Conservation (phyloP, 2,797 vertebrate species). For the Falco rusticolus region DNA sequence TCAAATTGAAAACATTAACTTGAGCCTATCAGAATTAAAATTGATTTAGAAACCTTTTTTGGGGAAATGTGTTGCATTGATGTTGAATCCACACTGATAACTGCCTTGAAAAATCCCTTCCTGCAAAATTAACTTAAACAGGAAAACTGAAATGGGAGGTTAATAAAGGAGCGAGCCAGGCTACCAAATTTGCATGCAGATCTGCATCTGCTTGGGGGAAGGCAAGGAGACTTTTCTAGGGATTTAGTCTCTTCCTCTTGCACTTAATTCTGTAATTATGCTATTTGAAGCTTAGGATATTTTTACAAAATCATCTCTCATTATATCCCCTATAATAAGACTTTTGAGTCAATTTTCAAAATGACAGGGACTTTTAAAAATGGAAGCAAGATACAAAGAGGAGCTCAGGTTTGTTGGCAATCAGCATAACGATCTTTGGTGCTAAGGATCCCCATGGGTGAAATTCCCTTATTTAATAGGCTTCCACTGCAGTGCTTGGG, state of each 20-base stretch:
- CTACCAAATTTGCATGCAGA: neutral
- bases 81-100: constrained; percentile 27
- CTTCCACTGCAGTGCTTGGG: neutral
- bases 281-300: neutral
- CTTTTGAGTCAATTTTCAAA: neutral
- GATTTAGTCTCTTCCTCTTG: neutral
- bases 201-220: neutral
- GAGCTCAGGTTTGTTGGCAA: neutral
- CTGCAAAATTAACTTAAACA: neutral
- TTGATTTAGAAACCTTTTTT: constrained; percentile 54
- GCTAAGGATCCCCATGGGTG: neutral
- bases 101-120: neutral
- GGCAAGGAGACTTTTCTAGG: neutral
- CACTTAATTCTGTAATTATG: neutral
- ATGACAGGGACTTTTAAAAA: neutral
- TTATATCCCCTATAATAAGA: neutral
- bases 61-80: constrained; percentile 17
- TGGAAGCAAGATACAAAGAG: neutral
- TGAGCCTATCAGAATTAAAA: constrained; percentile 61
- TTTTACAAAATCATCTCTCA: neutral
- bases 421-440: neutral
- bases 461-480: neutral
- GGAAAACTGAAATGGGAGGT: neutral
- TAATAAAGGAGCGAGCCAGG: neutral
- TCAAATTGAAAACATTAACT: constrained; percentile 73